Conservation (phyloP, 2,113 vertebrate genomes). For the Astatoreochromis straeleni region DNA sequence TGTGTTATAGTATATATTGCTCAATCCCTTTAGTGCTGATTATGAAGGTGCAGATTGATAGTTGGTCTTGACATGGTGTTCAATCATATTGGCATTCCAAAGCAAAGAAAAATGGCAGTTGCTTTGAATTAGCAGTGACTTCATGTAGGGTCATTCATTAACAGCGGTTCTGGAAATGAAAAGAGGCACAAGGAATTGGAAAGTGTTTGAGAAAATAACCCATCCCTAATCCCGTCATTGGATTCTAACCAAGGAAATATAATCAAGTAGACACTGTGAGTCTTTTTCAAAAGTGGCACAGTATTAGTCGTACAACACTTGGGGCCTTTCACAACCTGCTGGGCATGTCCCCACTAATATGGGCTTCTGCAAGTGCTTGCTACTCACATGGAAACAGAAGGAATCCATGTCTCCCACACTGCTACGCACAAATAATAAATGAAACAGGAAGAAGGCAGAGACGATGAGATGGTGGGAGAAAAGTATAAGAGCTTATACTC, state of each 20-base stretch:
- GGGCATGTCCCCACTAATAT: constrained; percentile 9
- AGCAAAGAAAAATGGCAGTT: constrained; percentile 58
- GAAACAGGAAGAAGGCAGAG: constrained; percentile 26
- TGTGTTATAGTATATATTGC: constrained; percentile 10
- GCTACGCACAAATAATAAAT: constrained; percentile 6
- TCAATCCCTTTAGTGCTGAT: constrained; percentile 62
- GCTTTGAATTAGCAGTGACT: constrained; percentile 62
- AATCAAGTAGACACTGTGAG: background rate
- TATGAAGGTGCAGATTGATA: constrained; percentile 64
- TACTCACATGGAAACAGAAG: constrained; percentile 11
- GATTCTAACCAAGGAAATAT: background rate
- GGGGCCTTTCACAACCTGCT: background rate
- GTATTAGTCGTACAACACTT: background rate
- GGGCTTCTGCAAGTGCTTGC: background rate
- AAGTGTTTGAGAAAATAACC: background rate
- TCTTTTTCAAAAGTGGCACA: background rate
- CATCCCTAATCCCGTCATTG: background rate
- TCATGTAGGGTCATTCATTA: constrained; percentile 60
- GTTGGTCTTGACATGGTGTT: constrained; percentile 49
- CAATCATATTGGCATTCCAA: constrained; percentile 57
- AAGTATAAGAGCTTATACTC: constrained; percentile 43
- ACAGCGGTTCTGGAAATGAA: background rate
- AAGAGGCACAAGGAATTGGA: background rate
- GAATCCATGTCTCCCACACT: background rate
- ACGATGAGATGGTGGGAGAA: constrained; percentile 20